Base-by-base conservation (phyloP, 1,140 invertebrate genomes). In the Solen grandis region DNA sequence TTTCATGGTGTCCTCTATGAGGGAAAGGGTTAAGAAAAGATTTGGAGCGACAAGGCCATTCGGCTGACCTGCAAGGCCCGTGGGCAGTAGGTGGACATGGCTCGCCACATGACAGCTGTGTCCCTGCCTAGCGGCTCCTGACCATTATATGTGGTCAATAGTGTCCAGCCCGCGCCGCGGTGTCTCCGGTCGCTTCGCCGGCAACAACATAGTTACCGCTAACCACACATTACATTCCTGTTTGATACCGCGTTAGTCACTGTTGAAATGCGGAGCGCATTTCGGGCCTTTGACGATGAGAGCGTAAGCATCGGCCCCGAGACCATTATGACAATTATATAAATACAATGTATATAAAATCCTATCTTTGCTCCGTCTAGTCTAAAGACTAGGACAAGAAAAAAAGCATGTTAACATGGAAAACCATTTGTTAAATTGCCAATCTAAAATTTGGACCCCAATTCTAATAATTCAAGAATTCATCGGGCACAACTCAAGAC, bases 21-120 rank as follows among this genome's bases (percentile, higher is more conserved):
- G 29, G 59, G 16, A 62, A 2, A 46, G 19, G 19, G 41, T 46
- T 19, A 46, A 8, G 19, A 46, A 8, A 10, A 46, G 8, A 46
- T 8, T 19, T 19, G 41, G 8, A 46, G 8, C 41, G 41, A 46
- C 8, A 46, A 10, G 41, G 41, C 8, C 41, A 46, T 8, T 8
- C 41, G 8, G 19, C 41, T 46, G 41, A 46, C 8, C 8, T 8
- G 19, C 19, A 46, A 46, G 41, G 8, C 8, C 41, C 57, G 31
- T 27, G 31, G 70, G 70, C 70, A 31, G 19, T 60, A 73, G 70
- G 70, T 73, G 70, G 70, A 73, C 70, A 73, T 73, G 52, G 50
- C 36, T 33, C 19, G 35, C 16, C 38, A 60, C 54, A 60, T 73
- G 70, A 73, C 70, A 73, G 33, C 22, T 22, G 46, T 41, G 52